Evolutionary conservation across 2,888 invertebrate species (phyloP), one percentile per base, ranked within the genome.

Genomic region (Trichopria drosophilae): DNA sequence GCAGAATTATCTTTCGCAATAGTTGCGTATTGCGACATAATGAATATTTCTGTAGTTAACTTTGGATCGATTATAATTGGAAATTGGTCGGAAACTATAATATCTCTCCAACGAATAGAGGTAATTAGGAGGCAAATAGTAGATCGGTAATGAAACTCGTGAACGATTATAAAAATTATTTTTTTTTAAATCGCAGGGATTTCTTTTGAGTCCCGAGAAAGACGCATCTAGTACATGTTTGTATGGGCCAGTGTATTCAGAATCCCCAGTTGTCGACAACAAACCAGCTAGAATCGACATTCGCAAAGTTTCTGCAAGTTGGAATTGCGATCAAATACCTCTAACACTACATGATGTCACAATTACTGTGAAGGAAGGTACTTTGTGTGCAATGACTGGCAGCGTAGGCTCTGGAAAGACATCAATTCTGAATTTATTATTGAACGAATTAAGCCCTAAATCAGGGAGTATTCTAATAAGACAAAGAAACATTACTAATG

Each of bases 331-430:
- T 52, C 55, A 61, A 10, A 72, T 68, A 36, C 55, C 64, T 15
- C 40, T 76, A 77, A 54, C 76, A 71, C 57, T 69, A 12, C 61
- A 62, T 48, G 58, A 64, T 32, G 75, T 88, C 7, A 82, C 80
- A 61, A 64, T 87, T 9, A 75, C 77, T 1, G 78, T 87, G 3
- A 78, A 80, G 6, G 79, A 80, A 56, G 78, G 80, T 20, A 81
- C 84, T 64, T 77, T 84, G 41, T 84, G 88, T 60, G 90, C 88
- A 3, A 80, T 94, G 12, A 87, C 94, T 53, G 94, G 94, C 7
- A 85, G 91, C 0, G 93, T 94, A 10, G 94, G 94, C 9, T 81
- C 89, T 22, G 94, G 94, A 66, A 94, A 91, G 76, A 72, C 75
- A 1, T 76, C 77, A 15, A 42, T 78, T 0, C 62, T 79, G 2